Conservation (phyloP, 2,888 invertebrate species). For the Drosophila macrospina region DNA sequence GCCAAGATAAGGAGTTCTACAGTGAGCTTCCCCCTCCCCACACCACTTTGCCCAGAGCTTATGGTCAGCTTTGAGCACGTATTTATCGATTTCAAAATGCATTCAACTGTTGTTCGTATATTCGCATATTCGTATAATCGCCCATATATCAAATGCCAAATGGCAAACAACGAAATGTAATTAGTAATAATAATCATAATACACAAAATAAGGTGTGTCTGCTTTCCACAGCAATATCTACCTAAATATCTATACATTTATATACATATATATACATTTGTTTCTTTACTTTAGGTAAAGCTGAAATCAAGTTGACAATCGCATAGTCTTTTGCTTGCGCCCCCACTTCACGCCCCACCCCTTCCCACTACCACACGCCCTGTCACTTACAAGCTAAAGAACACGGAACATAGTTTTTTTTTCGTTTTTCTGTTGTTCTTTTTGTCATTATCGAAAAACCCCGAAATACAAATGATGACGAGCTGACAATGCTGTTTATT, state of each 20-base stretch:
- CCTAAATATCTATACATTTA: neutral
- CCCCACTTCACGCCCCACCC: neutral
- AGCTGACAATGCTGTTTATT: slow-evolving; percentile 67
- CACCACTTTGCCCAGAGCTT: neutral
- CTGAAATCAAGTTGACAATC: slow-evolving; percentile 45
- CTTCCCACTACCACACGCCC: neutral
- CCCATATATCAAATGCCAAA: slow-evolving; percentile 71
- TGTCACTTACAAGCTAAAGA: slow-evolving; percentile 5
- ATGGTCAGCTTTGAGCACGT: slow-evolving; percentile 56
- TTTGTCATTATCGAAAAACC: too few relatives aligned
- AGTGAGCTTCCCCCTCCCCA: slow-evolving; percentile 4
- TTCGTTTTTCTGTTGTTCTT: too few relatives aligned
- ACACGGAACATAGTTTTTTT: slow-evolving; percentile 44
- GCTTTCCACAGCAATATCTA: slow-evolving; percentile 1
- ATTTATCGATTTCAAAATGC: slow-evolving; percentile 76
- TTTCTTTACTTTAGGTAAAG: slow-evolving; percentile 4
- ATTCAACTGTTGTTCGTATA: slow-evolving; percentile 65
- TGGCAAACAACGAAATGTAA: slow-evolving; percentile 77
- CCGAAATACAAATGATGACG: slow-evolving; percentile 35
- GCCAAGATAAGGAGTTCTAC: slow-evolving; percentile 28
- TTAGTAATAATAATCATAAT: too few relatives aligned
- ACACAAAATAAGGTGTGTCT: slow-evolving; percentile 72
- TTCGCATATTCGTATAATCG: too few relatives aligned
- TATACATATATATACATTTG: neutral
- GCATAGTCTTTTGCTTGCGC: slow-evolving; percentile 26